Percentiles rank a stretch among this genome's conserved stretches.
phyloP scores from a whole-genome alignment of 37 sponge, comb jelly and placozoan genomes.

The Cliona cf. orientalis region DNA sequence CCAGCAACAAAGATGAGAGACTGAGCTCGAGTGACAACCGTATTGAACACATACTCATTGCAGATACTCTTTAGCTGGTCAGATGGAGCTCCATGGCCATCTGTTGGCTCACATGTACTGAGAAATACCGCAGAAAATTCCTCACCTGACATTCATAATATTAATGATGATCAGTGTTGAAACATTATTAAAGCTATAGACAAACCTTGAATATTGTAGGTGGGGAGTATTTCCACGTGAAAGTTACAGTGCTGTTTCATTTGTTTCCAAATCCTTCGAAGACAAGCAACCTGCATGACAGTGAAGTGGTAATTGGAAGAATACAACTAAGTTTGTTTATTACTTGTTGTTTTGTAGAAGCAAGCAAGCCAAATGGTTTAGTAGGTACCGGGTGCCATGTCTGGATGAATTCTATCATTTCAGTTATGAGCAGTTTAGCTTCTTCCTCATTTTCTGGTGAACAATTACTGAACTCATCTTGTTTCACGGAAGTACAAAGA shows the following conservation, averaged over 20 bases:
- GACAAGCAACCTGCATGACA: background rate
- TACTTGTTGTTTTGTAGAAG: constrained; percentile 28
- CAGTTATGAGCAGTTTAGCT: constrained; percentile 3
- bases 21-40: constrained; percentile 36
- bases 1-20: too few relatives aligned
- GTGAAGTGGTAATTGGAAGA: too few relatives aligned
- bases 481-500: constrained; percentile 23
- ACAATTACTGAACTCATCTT: background rate
- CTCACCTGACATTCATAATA: too few relatives aligned
- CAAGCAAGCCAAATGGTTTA: constrained; percentile 11
- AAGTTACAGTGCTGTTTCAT: background rate
- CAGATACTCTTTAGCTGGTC: constrained; percentile 28
- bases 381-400: background rate
- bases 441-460: constrained; percentile 1
- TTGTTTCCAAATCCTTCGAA: background rate
- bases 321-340: too few relatives aligned
- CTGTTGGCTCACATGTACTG: constrained; percentile 32
- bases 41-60: constrained; percentile 50
- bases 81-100: background rate
- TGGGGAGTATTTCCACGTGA: constrained; percentile 2
- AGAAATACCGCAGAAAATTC: constrained; percentile 37
- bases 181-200: background rate
- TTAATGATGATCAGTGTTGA: too few relatives aligned
- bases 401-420: constrained; percentile 10
- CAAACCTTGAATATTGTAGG: constrained; percentile 41